Evolutionary conservation across 2,797 vertebrate species (phyloP), one percentile per base, ranked within the genome.

Genomic region (Chelon auratus): DNA sequence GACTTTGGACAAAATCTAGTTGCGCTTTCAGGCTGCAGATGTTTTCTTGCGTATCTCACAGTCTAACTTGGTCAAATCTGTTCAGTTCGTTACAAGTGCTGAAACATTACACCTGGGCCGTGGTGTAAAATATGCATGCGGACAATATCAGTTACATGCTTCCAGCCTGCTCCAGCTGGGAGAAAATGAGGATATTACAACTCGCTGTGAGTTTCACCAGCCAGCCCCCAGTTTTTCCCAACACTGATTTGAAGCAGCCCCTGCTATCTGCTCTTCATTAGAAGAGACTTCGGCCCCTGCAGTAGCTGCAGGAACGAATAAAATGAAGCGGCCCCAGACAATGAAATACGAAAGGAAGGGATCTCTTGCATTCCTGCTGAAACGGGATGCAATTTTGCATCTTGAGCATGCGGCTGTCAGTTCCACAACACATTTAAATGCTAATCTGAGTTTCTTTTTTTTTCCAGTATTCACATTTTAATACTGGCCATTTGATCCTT

Each of bases 81-180:
- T 91, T 92, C 85, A 88, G 78, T 77, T 83, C 75, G 75, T 86
- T 83, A 60, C 71, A 78, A 89, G 88, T 81, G 72, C 74, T 89
- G 92, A 87, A 91, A 91, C 79, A n/a, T 61, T 89, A 91, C 87
- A 91, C 88, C 88, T 89, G 87, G 70, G 54, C 84, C 71, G 69
- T 75, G 40, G 80, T 84, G 85, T 93, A 90, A 93, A 93, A 92
- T 92, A 92, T 92, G 88, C 91, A 93, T 91, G 90, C 11, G 77
- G 85, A 79, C 90, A 86, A 86, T 91, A 92, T 93, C 91, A 37
- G 85, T 92, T 93, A 93, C 90, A 91, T 81, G 90, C 75, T 87
- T 61, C 77, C 64, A 67, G 81, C 76, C 84, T 62, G 62, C 81
- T 87, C 84, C 86, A 89, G 87, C 91, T 89, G 78, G 77, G 82